These are phyloP conservation scores for Corella eumyota DNA, from an alignment of 23 tunicate species.

Conservation along the genomic window DNA sequence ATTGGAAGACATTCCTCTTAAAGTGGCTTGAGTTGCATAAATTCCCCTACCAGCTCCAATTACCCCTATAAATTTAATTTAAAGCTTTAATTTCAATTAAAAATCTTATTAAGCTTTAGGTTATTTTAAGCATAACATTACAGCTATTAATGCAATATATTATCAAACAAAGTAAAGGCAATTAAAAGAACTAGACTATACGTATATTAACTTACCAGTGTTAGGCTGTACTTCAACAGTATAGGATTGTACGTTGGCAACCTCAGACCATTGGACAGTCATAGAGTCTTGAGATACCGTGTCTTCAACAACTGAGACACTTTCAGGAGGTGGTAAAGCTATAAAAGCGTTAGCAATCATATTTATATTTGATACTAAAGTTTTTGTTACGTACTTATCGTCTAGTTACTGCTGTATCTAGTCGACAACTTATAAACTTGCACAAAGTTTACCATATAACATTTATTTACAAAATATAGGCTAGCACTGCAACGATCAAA, in stretches of 20 bases:
- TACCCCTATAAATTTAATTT: constrained; percentile 51
- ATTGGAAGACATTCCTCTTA: constrained; percentile 74
- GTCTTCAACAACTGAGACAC: constrained; percentile 41
- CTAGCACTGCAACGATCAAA: too few relatives aligned
- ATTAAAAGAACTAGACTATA: background rate
- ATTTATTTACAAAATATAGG: too few relatives aligned
- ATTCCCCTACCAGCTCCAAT: constrained; percentile 61
- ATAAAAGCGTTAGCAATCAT: background rate
- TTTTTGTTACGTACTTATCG: too few relatives aligned
- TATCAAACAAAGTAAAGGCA: too few relatives aligned
- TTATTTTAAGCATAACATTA: background rate
- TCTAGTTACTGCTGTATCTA: too few relatives aligned
- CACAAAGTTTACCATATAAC: too few relatives aligned
- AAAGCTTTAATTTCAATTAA: too few relatives aligned
- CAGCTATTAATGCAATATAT: too few relatives aligned
- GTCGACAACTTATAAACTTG: too few relatives aligned
- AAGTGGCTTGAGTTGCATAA: constrained; percentile 22
- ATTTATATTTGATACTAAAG: too few relatives aligned
- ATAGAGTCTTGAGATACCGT: constrained; percentile 44
- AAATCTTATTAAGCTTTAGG: background rate
- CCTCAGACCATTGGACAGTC: constrained; percentile 66
- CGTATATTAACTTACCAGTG: constrained; percentile 20
- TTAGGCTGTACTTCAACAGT: constrained; percentile 58
- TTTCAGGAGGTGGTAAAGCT: constrained; percentile 72
- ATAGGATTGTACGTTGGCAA: constrained; percentile 45